A percentile compares a stretch with the other conserved stretches of the same genome.
These are phyloP conservation scores for Oxycera nigricornis DNA, from an alignment of 2,888 invertebrate genomes.

Conservation along the genomic window DNA sequence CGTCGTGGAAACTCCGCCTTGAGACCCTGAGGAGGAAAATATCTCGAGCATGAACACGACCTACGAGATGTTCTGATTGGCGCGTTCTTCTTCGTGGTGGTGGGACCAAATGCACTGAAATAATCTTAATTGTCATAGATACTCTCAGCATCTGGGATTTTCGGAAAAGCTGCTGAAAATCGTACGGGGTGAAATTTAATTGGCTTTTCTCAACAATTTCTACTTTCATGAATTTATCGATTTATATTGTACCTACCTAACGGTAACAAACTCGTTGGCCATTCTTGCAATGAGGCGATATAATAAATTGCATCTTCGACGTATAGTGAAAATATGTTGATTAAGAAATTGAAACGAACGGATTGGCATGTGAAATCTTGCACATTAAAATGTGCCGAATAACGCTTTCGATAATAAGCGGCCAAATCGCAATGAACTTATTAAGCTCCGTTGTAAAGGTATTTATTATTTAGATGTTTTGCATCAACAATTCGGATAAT, in stretches of 20 bases:
- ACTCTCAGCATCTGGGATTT: too few relatives aligned
- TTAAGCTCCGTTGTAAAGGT: background rate
- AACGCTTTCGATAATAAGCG: background rate
- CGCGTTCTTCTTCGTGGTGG: background rate
- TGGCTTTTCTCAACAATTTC: background rate
- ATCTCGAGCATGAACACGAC: background rate
- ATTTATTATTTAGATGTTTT: background rate
- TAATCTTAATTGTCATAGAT: background rate
- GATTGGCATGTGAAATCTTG: background rate
- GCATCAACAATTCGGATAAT: background rate
- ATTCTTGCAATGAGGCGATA: background rate
- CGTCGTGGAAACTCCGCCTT: background rate
- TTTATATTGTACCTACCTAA: background rate
- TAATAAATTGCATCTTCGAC: background rate
- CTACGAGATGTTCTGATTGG: constrained; percentile 13
- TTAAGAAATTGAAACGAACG: background rate
- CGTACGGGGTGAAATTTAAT: background rate
- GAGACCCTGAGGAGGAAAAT: background rate
- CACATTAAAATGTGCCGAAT: background rate
- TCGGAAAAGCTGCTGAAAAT: background rate
- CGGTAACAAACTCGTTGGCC: too few relatives aligned
- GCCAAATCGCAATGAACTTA: background rate
- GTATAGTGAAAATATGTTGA: background rate
- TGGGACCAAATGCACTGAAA: background rate
- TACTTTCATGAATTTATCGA: background rate